Percentiles rank a stretch among this genome's conserved stretches.
Evolutionary conservation across 1,140 invertebrate genomes (phyloP).

Genomic region (Drosophila trapezifrons): DNA sequence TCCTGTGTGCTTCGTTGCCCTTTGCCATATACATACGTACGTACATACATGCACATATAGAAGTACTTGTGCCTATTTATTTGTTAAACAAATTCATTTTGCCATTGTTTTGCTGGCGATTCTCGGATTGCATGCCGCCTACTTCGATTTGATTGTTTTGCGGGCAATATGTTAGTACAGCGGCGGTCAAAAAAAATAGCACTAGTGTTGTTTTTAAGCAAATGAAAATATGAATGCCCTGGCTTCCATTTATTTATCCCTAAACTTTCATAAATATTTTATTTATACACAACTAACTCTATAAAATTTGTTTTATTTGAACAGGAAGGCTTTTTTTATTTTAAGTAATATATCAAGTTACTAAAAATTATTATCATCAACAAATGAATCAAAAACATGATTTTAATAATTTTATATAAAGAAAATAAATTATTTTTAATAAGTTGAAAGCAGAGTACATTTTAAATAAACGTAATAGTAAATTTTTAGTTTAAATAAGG

Average conservation of each 20-base stretch:
- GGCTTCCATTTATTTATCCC: too few relatives aligned
- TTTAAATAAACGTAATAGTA: too few relatives aligned
- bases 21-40: constrained; percentile 10
- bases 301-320: background rate
- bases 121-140: constrained; percentile 62
- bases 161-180: constrained; percentile 25
- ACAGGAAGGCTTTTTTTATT: background rate
- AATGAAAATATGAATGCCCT: too few relatives aligned
- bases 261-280: too few relatives aligned
- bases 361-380: background rate
- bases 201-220: background rate
- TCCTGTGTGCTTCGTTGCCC: constrained; percentile 18
- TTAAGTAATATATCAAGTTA: background rate
- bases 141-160: constrained; percentile 71
- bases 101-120: constrained; percentile 31
- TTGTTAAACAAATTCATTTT: constrained; percentile 71
- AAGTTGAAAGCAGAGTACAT: too few relatives aligned
- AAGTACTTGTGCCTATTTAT: constrained; percentile 60
- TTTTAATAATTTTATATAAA: background rate
- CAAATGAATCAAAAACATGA: too few relatives aligned
- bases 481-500: too few relatives aligned
- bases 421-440: background rate
- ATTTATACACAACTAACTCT: too few relatives aligned
- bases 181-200: background rate
- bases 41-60: background rate